These are phyloP conservation scores for Cebuella pygmaea DNA, from an alignment of 2,797 vertebrate species.

Conservation along the genomic window DNA sequence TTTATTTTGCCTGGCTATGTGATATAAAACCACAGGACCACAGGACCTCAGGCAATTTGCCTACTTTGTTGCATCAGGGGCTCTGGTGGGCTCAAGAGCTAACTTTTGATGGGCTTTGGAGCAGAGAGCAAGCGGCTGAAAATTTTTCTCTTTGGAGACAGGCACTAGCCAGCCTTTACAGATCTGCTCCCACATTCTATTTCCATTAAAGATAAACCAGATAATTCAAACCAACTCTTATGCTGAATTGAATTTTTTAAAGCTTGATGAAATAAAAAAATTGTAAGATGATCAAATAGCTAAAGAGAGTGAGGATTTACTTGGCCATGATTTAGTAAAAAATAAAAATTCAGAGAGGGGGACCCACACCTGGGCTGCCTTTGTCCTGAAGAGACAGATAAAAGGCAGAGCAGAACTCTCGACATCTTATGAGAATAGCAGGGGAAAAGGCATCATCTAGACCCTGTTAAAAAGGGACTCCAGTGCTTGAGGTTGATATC, in stretches of 20 bases:
- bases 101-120: neutral
- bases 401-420: neutral
- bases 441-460: neutral
- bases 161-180: neutral
- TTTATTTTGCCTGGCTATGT: neutral
- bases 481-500: neutral
- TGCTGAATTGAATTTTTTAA: neutral
- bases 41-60: neutral
- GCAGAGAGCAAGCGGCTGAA: neutral
- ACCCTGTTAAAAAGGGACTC: neutral
- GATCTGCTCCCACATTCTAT: neutral
- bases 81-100: neutral
- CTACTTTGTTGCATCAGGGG: neutral
- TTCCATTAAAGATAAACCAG: neutral
- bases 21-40: neutral
- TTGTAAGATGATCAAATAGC: neutral
- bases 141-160: neutral
- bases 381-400: neutral
- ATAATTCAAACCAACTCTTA: neutral
- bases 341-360: neutral
- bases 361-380: neutral
- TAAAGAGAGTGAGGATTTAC: neutral
- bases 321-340: conserved; percentile 1
- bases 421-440: neutral
- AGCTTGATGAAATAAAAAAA: conserved; percentile 7